A percentile compares a stretch with the other conserved stretches of the same genome.
Evolutionary conservation across 2,113 vertebrate species (phyloP).

Genomic region (Zosterops pallidus): DNA sequence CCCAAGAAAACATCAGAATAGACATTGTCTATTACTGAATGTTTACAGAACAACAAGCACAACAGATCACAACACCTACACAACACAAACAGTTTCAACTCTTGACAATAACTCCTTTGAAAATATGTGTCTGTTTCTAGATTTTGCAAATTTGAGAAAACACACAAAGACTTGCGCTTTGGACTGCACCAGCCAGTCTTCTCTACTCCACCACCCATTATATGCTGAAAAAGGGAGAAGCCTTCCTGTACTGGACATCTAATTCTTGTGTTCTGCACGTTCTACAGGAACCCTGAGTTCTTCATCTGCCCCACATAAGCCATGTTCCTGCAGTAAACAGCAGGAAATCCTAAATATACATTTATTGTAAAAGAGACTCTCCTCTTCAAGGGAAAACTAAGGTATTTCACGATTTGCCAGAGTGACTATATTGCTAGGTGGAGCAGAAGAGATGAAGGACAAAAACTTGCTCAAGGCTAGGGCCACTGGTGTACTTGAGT

Average conservation of each 20-base stretch:
- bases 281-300: background rate
- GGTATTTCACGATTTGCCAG: background rate
- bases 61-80: background rate
- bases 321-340: background rate
- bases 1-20: background rate
- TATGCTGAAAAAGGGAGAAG: background rate
- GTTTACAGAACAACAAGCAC: background rate
- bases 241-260: background rate
- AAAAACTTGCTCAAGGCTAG: background rate
- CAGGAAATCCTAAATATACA: background rate
- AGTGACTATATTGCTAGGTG: background rate
- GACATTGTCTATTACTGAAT: background rate
- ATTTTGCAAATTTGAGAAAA: background rate
- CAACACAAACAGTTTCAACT: background rate
- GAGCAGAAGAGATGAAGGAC: background rate
- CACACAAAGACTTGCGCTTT: rapidly evolving
- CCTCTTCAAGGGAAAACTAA: background rate
- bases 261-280: background rate
- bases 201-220: background rate
- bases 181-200: background rate
- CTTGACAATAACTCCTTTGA: background rate
- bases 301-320: background rate
- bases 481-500: background rate
- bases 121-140: background rate
- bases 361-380: background rate